phyloP scores from a whole-genome alignment of 2,888 invertebrate genomes.

The Clanis bilineata region DNA sequence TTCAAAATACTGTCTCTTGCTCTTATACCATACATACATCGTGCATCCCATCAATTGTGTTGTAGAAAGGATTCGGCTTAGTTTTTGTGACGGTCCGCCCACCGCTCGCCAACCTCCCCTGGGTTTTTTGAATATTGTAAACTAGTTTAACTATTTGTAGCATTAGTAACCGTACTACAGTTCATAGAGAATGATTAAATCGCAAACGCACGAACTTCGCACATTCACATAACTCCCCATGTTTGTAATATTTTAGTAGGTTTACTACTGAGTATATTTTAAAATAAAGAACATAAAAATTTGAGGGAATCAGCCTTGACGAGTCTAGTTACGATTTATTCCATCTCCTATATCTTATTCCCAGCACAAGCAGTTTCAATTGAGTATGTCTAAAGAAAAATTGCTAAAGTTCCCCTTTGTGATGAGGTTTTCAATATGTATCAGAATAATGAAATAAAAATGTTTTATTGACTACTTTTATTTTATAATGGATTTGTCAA shows the following conservation, averaged over 20 bases:
- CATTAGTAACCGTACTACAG: no score
- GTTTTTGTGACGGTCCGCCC: no score
- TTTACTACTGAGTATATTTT: neutral
- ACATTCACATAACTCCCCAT: no score
- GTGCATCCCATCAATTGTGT: no score
- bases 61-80: no score
- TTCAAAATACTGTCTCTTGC: no score
- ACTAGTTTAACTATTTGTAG: no score
- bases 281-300: neutral
- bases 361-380: constrained; percentile 45
- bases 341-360: constrained; percentile 38
- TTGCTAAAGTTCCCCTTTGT: constrained; percentile 44
- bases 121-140: no score
- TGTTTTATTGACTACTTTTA: neutral
- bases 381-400: constrained; percentile 43
- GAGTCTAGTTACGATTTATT: constrained; percentile 34
- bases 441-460: constrained; percentile 20
- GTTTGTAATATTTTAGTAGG: neutral
- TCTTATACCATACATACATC: no score
- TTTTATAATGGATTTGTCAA: neutral
- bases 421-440: constrained; percentile 19
- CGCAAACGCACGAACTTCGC: no score
- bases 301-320: constrained; percentile 27
- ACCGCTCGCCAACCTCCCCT: no score
- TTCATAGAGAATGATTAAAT: no score